These are phyloP conservation scores for Prionace glauca DNA, from an alignment of 2,797 vertebrate genomes.

Conservation along the genomic window DNA sequence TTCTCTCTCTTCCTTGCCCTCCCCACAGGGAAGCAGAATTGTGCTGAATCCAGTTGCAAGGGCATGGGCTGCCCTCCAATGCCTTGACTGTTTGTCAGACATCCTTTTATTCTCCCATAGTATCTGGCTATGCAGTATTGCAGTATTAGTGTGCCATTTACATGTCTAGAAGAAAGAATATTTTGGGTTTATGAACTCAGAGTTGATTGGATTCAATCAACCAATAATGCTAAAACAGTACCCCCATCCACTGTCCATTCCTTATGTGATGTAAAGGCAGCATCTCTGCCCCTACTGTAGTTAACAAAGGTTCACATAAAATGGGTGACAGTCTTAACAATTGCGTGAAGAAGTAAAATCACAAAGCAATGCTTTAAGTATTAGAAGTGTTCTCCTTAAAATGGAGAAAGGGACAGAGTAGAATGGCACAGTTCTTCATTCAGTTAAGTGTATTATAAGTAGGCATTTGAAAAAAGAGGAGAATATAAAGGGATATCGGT, in stretches of 20 bases:
- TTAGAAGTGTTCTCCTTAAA: not conserved
- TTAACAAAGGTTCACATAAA: not conserved
- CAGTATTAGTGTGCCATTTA: not conserved
- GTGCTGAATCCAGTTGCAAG: not conserved
- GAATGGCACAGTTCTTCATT: not conserved
- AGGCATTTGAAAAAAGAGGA: not conserved
- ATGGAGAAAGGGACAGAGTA: not conserved
- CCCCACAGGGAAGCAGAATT: not conserved
- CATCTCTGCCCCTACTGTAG: not conserved
- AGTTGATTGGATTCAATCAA: not conserved
- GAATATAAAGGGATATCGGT: not conserved
- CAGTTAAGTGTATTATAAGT: not conserved
- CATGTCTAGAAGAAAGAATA: not conserved
- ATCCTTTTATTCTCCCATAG: not conserved
- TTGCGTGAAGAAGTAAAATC: not conserved
- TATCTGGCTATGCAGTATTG: not conserved
- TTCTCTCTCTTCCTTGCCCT: not conserved
- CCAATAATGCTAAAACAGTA: no score
- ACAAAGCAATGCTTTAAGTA: not conserved
- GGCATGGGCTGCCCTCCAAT: not conserved
- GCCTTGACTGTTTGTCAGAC: not conserved
- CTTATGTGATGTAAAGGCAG: not conserved
- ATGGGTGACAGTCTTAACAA: no score
- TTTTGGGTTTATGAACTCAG: not conserved
- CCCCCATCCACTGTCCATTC: not conserved